Base-by-base conservation (phyloP, 2,888 invertebrate genomes). In the Phytoseiulus persimilis region DNA sequence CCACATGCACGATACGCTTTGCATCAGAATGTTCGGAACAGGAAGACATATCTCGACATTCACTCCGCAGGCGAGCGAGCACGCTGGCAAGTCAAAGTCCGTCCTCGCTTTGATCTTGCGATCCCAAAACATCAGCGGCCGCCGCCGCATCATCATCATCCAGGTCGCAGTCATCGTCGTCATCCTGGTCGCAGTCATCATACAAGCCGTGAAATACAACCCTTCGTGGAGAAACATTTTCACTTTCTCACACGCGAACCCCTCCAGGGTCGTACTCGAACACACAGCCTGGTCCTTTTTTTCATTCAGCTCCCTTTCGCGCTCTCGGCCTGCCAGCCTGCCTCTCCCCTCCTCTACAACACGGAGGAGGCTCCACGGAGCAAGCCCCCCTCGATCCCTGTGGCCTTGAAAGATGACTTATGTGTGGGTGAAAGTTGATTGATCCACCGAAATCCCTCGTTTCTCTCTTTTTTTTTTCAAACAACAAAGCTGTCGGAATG, bases 11-110 rank as follows among this genome's bases (percentile, higher is more conserved):
- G 65, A 65, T 65, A 65, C 65, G 28, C 65, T 65, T 65, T 65
- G 65, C 65, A 65, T 65, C 65, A 65, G 65, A 65, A 65, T 65
- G 65, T 65, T 65, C 65, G 65, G 65, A 65, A 65, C 65, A 65
- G 65, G 65, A 65, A 65, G 65, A 65, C 65, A 65, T 14, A 65
- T 65, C 65, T 65, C 65, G 65, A 65, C 65, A 65, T 65, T 23
- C 65, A 65, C 65, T 14, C 65, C 1, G 65, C 18, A 2, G 18
- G 65, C 65, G 65, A 65, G 65, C 65, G 23, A 65, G 65, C 65
- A 18, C 1, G 65, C 65, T 6, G 18, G 65, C 65, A 65, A 65
- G 65, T 65, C 65, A 28, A 65, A 65, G 65, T 65, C 65, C 65
- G 65, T 65, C 65, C 23, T 65, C 65, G 65, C 65, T 65, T 65